These are phyloP conservation scores for Xenopus laevis DNA, from an alignment of 2,113 vertebrate genomes.

Conservation along the genomic window DNA sequence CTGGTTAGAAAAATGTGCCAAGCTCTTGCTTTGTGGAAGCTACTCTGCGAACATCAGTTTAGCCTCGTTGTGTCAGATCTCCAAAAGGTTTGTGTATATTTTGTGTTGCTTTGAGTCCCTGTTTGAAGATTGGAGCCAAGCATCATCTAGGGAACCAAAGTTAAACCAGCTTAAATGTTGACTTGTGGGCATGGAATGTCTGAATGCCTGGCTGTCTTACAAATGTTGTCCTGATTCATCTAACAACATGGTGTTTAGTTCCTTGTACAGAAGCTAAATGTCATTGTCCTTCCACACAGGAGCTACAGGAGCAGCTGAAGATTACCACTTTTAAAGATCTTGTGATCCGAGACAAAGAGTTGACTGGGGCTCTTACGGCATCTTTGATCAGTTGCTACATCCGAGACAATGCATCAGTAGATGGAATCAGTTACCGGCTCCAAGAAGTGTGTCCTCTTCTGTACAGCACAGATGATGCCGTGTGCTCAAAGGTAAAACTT, in stretches of 20 bases:
- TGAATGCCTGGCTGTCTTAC: too few species aligned
- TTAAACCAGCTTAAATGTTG: too few species aligned
- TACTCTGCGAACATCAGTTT: conserved; percentile 94
- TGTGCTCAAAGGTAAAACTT: conserved; percentile 86
- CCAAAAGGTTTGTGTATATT: conserved; percentile 75
- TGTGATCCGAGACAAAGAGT: conserved; percentile 85
- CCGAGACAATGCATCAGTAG: conserved; percentile 89
- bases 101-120: too few species aligned
- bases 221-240: too few species aligned
- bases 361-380: conserved; percentile 87
- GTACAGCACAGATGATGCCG: conserved; percentile 89
- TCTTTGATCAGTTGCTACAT: conserved; percentile 95
- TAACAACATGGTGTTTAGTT: background rate
- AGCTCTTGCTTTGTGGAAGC: conserved; percentile 89
- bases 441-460: conserved; percentile 89
- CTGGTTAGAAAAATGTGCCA: conserved; percentile 91
- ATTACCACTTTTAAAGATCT: conserved; percentile 87
- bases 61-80: conserved; percentile 86
- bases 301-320: conserved; percentile 91
- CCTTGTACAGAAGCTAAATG: background rate
- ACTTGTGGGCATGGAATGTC: too few species aligned
- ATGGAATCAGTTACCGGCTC: conserved; percentile 87
- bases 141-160: too few species aligned
- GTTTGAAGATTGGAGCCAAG: too few species aligned
- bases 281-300: conserved; percentile 58